Evolutionary conservation across 2,113 vertebrate genomes (phyloP), one percentile per base, ranked within the genome.

Genomic region (Lontra canadensis): DNA sequence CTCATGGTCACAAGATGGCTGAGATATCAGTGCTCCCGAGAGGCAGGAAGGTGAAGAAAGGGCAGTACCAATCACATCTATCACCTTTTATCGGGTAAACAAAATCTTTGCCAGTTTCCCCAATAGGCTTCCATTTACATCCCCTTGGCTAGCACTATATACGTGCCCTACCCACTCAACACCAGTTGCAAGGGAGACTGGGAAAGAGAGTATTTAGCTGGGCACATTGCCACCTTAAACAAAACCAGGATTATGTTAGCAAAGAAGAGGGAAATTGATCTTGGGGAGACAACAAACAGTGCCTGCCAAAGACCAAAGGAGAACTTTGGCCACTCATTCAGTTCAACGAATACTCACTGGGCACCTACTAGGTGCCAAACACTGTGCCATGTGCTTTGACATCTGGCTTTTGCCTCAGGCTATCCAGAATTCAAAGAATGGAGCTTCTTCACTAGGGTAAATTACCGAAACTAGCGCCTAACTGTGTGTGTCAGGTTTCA

Each of bases 351-450:
- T 52, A 94, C 25, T 93, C 49, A 73, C 0, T 49, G 34, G 87
- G 59, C 34, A 81, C 42, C 69, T 95, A 79, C 44, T 92, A 83
- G n/a, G 39, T 95, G 79, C 63, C 87, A 96, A 93, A 93, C 59
- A 93, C 44, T 95, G 61, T 92, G 36, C 59, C 71, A 78, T 25
- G 36, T 92, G 49, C 83, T 94, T 65, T 71, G 34, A 97, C 26
- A 79, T 79, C 74, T 97, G 88, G 78, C 55, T 92, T 90, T 94
- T 96, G 34, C 55, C 57, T 92, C 82, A 55, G 20, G 20, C 47
- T 96, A 82, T 81, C 44, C 49, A 96, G 39, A 92, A 97, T 94
- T 95, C 83, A 96, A 88, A 94, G 76, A 96, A 92, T 84, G 31
- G 92, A 61, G 63, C 21, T 94, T 85, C 59, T 90, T 88, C 82